These are phyloP conservation scores for Notoglanidium macrostoma DNA, from an alignment of 2,797 vertebrate genomes.

Conservation along the genomic window DNA sequence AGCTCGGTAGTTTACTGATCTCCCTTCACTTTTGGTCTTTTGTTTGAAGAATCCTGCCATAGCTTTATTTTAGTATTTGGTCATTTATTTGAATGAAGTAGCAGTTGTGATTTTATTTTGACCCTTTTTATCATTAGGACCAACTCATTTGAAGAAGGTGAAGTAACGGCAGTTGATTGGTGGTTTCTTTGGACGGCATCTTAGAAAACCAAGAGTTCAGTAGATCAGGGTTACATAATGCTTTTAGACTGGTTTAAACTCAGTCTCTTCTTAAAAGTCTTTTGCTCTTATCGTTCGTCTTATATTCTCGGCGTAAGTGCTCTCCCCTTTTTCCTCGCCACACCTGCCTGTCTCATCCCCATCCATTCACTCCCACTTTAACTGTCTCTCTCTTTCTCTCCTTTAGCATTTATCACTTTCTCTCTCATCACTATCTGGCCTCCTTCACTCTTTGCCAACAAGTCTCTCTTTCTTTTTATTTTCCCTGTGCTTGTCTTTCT, in stretches of 20 bases:
- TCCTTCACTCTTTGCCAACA: conserved; percentile 71
- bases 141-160: not conserved
- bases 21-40: not conserved
- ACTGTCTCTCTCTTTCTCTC: conserved; percentile 31
- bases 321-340: conserved; percentile 8
- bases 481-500: conserved; percentile 72
- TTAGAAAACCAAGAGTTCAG: not conserved
- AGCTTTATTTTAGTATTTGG: not conserved
- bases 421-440: conserved; percentile 51
- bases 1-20: not conserved
- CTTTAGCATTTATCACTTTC: conserved; percentile 25
- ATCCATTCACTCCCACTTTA: conserved; percentile 28
- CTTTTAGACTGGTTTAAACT: not conserved
- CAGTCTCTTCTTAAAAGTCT: not conserved
- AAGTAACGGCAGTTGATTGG: not conserved
- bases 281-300: conserved; percentile 2
- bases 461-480: conserved; percentile 76
- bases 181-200: not conserved
- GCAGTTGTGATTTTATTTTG: not conserved
- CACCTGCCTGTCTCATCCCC: conserved; percentile 33
- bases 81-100: not conserved
- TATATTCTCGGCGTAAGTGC: not conserved
- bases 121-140: not conserved
- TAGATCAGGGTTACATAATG: not conserved
- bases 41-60: conserved; percentile 8